Evolutionary conservation across 30 jellyfish, hydroid and myxozoan genomes (phyloP).

Genomic region (Aurelia sp.): DNA sequence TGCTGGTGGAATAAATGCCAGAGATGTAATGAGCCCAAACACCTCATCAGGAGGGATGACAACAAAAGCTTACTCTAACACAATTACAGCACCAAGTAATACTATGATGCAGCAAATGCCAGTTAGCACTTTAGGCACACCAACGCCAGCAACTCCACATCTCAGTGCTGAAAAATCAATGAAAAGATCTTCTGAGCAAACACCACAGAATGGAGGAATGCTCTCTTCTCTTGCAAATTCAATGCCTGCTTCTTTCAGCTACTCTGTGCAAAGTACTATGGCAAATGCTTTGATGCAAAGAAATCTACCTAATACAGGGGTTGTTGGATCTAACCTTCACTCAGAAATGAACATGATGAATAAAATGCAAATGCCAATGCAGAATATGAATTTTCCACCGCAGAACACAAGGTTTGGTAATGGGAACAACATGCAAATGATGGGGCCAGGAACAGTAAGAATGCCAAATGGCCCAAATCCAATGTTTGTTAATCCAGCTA

Average conservation of each 20-base stretch:
- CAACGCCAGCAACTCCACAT: constrained; percentile 96
- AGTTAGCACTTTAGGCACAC: constrained; percentile 88
- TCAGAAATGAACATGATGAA: constrained; percentile 38
- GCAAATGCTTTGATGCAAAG: constrained; percentile 52
- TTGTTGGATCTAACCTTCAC: constrained; percentile 31
- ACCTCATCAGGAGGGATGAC: constrained; percentile 33
- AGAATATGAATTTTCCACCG: constrained; percentile 37
- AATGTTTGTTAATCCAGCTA: constrained; percentile 41
- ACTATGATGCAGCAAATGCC: constrained; percentile 76
- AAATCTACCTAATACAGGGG: constrained; percentile 19
- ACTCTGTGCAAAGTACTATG: constrained; percentile 55
- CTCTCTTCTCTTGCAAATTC: constrained; percentile 42
- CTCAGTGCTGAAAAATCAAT: constrained; percentile 66
- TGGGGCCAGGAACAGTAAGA: constrained; percentile 49
- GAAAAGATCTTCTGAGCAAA: constrained; percentile 66
- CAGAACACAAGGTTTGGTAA: constrained; percentile 60
- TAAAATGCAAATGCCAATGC: constrained; percentile 60
- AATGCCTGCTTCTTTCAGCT: constrained; percentile 60
- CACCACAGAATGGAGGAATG: constrained; percentile 57
- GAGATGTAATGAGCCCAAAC: constrained; percentile 29
- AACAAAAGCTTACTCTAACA: constrained; percentile 29
- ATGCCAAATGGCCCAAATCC: constrained; percentile 56
- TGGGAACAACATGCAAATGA: constrained; percentile 49
- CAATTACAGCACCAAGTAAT: constrained; percentile 45
- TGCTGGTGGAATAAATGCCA: constrained; percentile 57